Evolutionary conservation across 2,113 vertebrate species (phyloP), one percentile per base, ranked within the genome.

Genomic region (Callospermophilus lateralis): DNA sequence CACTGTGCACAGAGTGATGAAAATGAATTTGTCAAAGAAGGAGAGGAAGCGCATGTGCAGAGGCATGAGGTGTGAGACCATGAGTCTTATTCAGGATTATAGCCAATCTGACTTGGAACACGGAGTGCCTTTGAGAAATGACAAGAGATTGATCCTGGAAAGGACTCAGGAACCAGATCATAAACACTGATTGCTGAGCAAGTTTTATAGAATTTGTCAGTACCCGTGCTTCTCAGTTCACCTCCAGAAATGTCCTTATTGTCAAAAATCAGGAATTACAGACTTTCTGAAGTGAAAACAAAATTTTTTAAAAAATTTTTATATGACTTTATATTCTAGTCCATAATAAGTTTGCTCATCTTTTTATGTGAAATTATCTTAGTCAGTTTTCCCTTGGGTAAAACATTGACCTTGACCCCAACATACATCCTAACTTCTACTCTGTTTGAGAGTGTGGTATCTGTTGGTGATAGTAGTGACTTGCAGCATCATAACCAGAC

Each of bases 351-450:
- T 93, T 45, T 78, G 28, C 39, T 63, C 77, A 37, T n/a, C 22
- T 81, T 83, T 76, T 74, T 55, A 15, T 24, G 4, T 63, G 8
- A 32, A 92, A 77, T 12, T 65, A 4, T 73, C 80, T 42, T 20
- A 32, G 32, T 20, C 73, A 70, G 76, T 85, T 93, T 92, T 84
- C 39, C 53, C 22, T 45, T 86, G 51, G 74, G 42, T 81, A 53
- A 89, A 85, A 89, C 34, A 53, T 42, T 37, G 20, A 70, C 88
- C 53, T 61, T 73, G 20, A 53, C 32, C 16, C 15, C 67, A 19
- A 4, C 4, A 11, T 15, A 9, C 17, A 5, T 34, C 37, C 19
- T 19, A 2, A 53, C 19, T 9, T 30, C 3, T 1, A 4, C 63
- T 42, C 1, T 11, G 4, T 4, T 53, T 20, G 20, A 63, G 37